phyloP scores from a whole-genome alignment of 2,113 vertebrate species.

The Pagrus major region DNA sequence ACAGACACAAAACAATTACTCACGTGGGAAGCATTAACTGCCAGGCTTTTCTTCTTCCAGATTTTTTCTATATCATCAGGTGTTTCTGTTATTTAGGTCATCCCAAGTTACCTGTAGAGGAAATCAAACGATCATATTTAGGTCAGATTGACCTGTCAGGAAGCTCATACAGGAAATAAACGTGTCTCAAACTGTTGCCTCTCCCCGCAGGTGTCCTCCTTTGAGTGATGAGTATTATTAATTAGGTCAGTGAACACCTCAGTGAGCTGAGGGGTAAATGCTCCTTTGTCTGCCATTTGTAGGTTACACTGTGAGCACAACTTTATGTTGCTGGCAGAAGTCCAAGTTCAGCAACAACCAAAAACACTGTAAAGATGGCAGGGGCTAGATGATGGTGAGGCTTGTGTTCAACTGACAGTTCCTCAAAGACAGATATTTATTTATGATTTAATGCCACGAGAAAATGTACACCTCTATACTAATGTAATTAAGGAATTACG shows the following conservation, averaged over 20 bases:
- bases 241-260: conserved; percentile 56
- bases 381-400: neutral
- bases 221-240: conserved; percentile 51
- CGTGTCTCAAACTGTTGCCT: conserved; percentile 13
- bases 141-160: neutral
- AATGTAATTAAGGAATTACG: neutral
- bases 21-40: neutral
- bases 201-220: conserved; percentile 57
- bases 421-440: neutral
- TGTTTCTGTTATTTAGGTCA: neutral
- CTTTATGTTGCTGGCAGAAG: conserved; percentile 30
- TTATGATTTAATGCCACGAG: neutral
- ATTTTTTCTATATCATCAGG: neutral
- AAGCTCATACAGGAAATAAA: neutral
- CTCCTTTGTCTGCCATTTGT: conserved; percentile 59
- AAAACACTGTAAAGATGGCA: neutral
- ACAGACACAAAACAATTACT: neutral
- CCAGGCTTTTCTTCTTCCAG: too few relatives aligned
- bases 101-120: neutral
- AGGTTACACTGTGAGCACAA: conserved; percentile 18
- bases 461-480: neutral
- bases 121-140: neutral
- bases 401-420: neutral
- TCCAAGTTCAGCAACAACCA: conserved; percentile 17
- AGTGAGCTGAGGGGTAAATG: neutral